Percentiles rank a stretch among this genome's conserved stretches.
phyloP scores from a whole-genome alignment of 2,113 vertebrate species.

The Tenrec ecaudatus region DNA sequence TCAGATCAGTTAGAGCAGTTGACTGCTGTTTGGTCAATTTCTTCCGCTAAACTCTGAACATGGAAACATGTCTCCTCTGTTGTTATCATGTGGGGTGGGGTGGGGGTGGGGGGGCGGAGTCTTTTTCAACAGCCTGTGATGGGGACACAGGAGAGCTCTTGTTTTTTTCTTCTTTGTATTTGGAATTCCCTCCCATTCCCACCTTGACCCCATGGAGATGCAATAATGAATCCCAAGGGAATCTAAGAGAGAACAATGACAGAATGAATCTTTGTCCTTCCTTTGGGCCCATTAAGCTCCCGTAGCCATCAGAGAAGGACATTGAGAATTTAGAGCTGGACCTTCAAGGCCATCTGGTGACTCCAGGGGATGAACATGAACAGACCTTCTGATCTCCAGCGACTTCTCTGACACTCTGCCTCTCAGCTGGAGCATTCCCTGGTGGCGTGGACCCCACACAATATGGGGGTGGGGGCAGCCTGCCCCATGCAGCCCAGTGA shows the following conservation, averaged over 20 bases:
- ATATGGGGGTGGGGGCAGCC: not conserved
- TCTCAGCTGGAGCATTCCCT: not conserved
- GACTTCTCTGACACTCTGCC: not conserved
- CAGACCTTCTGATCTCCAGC: not conserved
- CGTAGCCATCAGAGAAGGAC: not conserved
- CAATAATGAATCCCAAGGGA: not conserved
- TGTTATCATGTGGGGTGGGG: conserved; percentile 13
- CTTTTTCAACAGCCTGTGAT: conserved; percentile 62
- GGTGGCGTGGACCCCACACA: not conserved
- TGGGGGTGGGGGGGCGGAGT: not conserved
- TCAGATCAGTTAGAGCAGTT: conserved; percentile 42
- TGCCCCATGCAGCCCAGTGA: not conserved
- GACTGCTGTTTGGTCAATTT: conserved; percentile 43
- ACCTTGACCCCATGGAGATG: not conserved
- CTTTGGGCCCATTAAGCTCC: not conserved
- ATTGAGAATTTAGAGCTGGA: not conserved
- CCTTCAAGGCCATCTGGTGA: not conserved
- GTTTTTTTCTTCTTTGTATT: conserved; percentile 37
- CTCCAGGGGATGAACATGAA: not conserved
- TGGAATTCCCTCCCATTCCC: not conserved
- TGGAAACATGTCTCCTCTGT: conserved; percentile 63
- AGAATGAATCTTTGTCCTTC: not conserved
- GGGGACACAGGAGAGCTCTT: conserved; percentile 28
- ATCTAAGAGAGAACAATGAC: not conserved
- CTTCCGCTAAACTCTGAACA: conserved; percentile 69